phyloP scores from a whole-genome alignment of 2,797 vertebrate genomes.

The Chaetophractus vellerosus region DNA sequence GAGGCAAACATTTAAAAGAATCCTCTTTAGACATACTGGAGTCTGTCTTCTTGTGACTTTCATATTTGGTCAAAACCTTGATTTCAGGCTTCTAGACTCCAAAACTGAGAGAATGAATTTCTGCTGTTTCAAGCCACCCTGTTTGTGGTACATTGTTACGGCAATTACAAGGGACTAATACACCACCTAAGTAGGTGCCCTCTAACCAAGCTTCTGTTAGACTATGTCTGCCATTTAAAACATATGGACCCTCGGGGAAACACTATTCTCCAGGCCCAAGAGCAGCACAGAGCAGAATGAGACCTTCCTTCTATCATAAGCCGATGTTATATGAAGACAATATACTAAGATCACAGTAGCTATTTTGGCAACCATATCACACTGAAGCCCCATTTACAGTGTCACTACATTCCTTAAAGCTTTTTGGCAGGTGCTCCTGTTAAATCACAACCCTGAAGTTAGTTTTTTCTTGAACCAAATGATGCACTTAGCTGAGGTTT shows the following conservation, averaged over 20 bases:
- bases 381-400: background rate
- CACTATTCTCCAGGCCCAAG: background rate
- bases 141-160: too few species aligned
- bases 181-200: background rate
- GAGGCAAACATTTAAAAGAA: background rate
- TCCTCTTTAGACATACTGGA: background rate
- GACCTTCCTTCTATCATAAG: background rate
- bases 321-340: background rate
- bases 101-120: too few species aligned
- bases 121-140: too few species aligned
- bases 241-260: background rate
- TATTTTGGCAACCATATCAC: background rate
- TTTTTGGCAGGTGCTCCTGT: slow-evolving; percentile 8
- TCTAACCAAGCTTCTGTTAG: background rate
- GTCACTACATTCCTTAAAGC: slow-evolving; percentile 25
- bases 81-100: too few species aligned
- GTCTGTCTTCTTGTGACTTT: background rate
- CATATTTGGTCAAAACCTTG: background rate
- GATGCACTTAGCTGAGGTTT: background rate
- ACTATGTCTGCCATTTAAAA: background rate
- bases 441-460: background rate
- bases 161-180: too few species aligned
- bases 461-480: slow-evolving; percentile 34
- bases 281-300: background rate
- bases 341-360: background rate